Percentiles rank a stretch among this genome's conserved stretches.
phyloP scores from a whole-genome alignment of 1,140 invertebrate genomes.

The Coenobita brevimanus region DNA sequence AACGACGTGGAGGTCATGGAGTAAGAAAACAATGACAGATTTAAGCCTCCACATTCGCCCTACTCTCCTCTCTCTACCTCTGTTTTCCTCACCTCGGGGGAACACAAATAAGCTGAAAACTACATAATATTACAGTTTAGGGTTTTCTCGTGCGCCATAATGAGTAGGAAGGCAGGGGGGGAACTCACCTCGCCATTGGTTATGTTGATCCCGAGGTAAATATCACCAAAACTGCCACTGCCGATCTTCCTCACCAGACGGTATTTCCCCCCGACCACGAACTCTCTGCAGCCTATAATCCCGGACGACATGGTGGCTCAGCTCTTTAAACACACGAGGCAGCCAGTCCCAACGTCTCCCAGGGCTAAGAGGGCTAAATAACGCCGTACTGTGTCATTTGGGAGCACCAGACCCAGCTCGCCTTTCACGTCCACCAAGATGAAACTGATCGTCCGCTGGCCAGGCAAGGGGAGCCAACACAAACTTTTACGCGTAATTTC shows the following conservation, averaged over 20 bases:
- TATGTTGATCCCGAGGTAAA: constrained; percentile 82
- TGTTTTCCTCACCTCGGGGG: too few relatives aligned
- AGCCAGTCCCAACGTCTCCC: not conserved
- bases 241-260: constrained; percentile 97
- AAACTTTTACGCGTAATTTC: not conserved
- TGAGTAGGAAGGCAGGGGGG: not conserved
- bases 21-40: too few relatives aligned
- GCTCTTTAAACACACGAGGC: not conserved
- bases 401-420: not conserved
- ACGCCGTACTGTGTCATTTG: constrained; percentile 11
- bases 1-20: too few relatives aligned
- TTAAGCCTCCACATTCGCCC: too few relatives aligned
- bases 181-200: constrained; percentile 79
- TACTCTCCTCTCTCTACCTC: too few relatives aligned
- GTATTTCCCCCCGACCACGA: constrained; percentile 93
- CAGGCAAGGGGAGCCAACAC: not conserved
- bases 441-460: not conserved
- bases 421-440: constrained; percentile 18
- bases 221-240: constrained; percentile 99
- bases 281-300: constrained; percentile 75
- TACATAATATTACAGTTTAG: too few relatives aligned
- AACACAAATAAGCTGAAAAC: too few relatives aligned
- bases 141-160: too few relatives aligned
- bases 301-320: constrained; percentile 47
- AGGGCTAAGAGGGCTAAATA: not conserved